Evolutionary conservation across 2,113 vertebrate species (phyloP).

Genomic region (Sphyrna mokarran): DNA sequence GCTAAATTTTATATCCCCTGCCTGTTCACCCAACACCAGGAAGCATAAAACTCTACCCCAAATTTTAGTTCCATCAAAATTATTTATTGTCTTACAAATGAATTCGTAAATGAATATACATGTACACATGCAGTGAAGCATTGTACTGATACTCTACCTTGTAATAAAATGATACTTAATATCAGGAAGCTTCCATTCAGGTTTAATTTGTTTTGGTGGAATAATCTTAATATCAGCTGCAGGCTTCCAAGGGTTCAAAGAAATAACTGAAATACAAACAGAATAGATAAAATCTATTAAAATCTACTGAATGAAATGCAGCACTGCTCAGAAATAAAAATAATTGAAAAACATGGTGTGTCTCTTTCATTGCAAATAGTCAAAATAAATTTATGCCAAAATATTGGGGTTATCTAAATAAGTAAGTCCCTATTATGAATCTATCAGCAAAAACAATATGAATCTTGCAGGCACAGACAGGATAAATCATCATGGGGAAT

Average conservation of each 20-base stretch:
- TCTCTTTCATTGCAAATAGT: background rate
- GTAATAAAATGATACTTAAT: constrained; percentile 68
- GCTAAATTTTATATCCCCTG: too few relatives aligned
- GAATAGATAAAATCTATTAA: background rate
- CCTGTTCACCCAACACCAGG: too few relatives aligned
- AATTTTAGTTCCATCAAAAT: background rate
- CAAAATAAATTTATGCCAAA: background rate
- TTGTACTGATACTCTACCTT: constrained; percentile 55
- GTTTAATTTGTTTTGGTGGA: constrained; percentile 66
- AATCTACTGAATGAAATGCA: background rate
- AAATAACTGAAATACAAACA: constrained; percentile 65
- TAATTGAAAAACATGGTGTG: background rate
- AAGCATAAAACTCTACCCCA: too few relatives aligned
- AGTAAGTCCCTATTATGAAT: background rate
- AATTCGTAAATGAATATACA: too few relatives aligned
- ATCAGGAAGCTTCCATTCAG: constrained; percentile 76
- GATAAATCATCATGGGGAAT: too few relatives aligned
- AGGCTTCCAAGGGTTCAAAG: constrained; percentile 70
- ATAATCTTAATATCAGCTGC: constrained; percentile 67
- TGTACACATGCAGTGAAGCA: background rate
- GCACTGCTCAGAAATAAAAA: background rate
- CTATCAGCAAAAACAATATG: background rate
- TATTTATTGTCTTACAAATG: background rate
- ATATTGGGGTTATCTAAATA: background rate
- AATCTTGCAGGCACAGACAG: background rate